Conservation (phyloP, 2,113 vertebrate species). For the Machaerirhynchus nigripectus region DNA sequence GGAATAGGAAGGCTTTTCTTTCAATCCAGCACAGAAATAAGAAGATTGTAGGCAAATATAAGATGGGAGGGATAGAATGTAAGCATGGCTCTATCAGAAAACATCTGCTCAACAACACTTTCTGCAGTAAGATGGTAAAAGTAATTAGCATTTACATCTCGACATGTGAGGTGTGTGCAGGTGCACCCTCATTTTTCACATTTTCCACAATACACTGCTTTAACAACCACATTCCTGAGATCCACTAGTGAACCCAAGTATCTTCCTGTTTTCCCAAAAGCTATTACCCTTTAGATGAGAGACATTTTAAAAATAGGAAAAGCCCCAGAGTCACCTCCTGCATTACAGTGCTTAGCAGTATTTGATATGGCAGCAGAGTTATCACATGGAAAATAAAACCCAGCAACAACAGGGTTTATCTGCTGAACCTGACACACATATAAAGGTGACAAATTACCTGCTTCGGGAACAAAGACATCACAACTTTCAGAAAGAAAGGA, state of each 20-base stretch:
- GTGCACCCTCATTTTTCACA: neutral
- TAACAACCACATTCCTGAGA: neutral
- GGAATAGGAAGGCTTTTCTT: neutral
- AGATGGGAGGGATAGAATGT: neutral
- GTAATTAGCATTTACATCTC: neutral
- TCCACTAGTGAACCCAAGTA: neutral
- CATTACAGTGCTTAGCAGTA: neutral
- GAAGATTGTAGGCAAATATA: neutral
- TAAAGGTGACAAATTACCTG: conserved; percentile 52
- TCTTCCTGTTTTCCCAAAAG: neutral
- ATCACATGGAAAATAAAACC: conserved; percentile 70
- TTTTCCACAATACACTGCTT: neutral
- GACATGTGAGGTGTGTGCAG: neutral
- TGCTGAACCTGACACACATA: conserved; percentile 51
- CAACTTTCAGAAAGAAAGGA: neutral
- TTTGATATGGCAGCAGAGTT: conserved; percentile 66
- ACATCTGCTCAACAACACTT: neutral
- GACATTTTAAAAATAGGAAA: neutral
- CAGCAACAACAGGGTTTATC: conserved; percentile 57
- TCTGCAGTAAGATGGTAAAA: neutral
- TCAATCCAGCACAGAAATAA: neutral
- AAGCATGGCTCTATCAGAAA: neutral
- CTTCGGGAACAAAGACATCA: conserved; percentile 1
- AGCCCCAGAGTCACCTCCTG: neutral
- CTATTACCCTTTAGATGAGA: neutral